Percentiles rank a stretch among this genome's conserved stretches.
Conservation (phyloP, 2,888 invertebrate species). For the Ophion costatus region DNA sequence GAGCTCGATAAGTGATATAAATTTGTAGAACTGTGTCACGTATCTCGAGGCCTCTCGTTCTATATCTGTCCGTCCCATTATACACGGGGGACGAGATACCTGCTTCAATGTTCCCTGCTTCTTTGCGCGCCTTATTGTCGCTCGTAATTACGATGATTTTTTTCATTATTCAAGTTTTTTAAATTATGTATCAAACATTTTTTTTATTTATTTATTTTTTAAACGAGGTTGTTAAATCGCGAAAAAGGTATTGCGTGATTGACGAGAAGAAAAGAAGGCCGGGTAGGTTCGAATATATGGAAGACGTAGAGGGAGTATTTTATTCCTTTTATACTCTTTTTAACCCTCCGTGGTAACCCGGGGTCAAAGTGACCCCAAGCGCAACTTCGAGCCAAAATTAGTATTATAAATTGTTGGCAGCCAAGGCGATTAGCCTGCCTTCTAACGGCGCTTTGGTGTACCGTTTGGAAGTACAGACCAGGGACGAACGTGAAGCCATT, state of each 20-base stretch:
- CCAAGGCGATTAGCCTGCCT: too few species aligned
- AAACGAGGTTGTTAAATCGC: slow-evolving; percentile 20
- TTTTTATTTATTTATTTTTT: too few species aligned
- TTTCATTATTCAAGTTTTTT: too few species aligned
- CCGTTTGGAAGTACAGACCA: too few species aligned
- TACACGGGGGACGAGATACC: slow-evolving; percentile 1
- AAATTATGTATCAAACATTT: too few species aligned
- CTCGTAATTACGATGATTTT: background rate
- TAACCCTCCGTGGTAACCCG: too few species aligned
- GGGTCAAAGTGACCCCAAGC: too few species aligned
- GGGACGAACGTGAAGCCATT: too few species aligned
- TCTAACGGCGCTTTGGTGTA: too few species aligned
- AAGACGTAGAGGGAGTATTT: slow-evolving; percentile 5
- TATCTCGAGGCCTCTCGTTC: slow-evolving; percentile 15
- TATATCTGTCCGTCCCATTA: background rate
- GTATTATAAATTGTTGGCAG: too few species aligned
- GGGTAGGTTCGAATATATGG: background rate
- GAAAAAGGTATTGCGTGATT: background rate
- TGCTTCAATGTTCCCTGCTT: slow-evolving; percentile 6
- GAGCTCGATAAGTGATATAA: slow-evolving; percentile 47
- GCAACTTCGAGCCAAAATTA: too few species aligned
- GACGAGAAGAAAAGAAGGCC: slow-evolving; percentile 24
- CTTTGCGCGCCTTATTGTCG: background rate
- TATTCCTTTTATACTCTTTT: too few species aligned
- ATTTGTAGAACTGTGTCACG: slow-evolving; percentile 51